A percentile compares a stretch with the other conserved stretches of the same genome.
phyloP scores from a whole-genome alignment of 2,888 invertebrate genomes.

The Eucriotettix oculatus region DNA sequence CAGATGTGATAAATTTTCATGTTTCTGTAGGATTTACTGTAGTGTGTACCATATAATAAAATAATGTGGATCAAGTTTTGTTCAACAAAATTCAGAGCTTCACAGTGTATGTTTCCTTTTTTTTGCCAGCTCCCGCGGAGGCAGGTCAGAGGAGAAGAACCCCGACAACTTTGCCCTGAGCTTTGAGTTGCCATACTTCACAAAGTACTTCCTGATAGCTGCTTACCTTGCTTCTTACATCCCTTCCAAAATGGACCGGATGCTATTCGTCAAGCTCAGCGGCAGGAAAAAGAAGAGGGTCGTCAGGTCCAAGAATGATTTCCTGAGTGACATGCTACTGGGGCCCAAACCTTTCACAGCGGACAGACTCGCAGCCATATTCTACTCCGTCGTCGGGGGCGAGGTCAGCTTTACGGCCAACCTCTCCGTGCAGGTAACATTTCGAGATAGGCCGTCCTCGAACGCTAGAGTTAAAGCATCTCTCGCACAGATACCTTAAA shows the following conservation, averaged over 20 bases:
- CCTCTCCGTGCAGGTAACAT: constrained; percentile 52
- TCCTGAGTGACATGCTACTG: constrained; percentile 37
- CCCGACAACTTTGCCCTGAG: constrained; percentile 23
- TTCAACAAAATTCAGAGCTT: too few relatives aligned
- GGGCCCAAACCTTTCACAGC: constrained; percentile 74
- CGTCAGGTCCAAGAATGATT: background rate
- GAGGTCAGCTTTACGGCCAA: constrained; percentile 73
- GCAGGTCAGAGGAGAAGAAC: too few relatives aligned
- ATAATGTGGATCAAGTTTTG: too few relatives aligned
- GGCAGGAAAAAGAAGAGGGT: constrained; percentile 28
- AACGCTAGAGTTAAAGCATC: too few relatives aligned
- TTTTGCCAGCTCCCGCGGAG: too few relatives aligned
- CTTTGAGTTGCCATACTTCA: constrained; percentile 66
- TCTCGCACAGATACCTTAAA: too few relatives aligned
- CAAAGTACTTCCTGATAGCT: constrained; percentile 77
- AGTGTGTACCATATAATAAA: too few relatives aligned
- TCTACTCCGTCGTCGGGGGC: constrained; percentile 73
- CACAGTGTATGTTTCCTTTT: too few relatives aligned
- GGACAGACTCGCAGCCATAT: constrained; percentile 71
- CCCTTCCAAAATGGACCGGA: constrained; percentile 71
- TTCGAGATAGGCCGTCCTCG: background rate
- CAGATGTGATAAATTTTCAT: too few relatives aligned
- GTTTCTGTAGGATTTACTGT: too few relatives aligned
- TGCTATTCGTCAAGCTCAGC: constrained; percentile 67
- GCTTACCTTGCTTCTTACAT: constrained; percentile 88